A percentile compares a stretch with the other conserved stretches of the same genome.
Conservation (phyloP, 2,888 invertebrate species). For the Maniola hyperantus region DNA sequence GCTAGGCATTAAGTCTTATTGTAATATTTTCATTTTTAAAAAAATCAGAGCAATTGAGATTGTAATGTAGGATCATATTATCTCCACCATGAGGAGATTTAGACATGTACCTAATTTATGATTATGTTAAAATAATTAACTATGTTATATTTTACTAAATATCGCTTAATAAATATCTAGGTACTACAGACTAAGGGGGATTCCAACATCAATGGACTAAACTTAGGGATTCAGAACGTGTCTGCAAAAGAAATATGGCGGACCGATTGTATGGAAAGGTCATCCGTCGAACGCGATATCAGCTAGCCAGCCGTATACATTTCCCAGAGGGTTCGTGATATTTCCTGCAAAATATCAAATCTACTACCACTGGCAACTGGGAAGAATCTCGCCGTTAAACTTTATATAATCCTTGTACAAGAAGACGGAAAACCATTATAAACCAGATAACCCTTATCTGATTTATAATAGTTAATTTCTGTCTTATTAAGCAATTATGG, state of each 20-base stretch:
- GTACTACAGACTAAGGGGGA: constrained; percentile 15
- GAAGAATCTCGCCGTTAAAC: constrained; percentile 9
- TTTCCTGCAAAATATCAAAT: constrained; percentile 40
- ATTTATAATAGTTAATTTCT: background rate
- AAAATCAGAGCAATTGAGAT: no score
- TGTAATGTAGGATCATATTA: no score
- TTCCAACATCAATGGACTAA: no score
- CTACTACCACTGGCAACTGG: constrained; percentile 23
- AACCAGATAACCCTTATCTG: background rate
- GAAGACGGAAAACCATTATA: background rate
- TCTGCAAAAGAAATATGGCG: constrained; percentile 36
- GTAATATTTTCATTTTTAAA: no score
- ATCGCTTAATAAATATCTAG: background rate
- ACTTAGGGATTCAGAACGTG: constrained; percentile 32
- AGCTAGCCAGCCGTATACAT: constrained; percentile 35
- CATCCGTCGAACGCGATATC: constrained; percentile 38
- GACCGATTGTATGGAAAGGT: constrained; percentile 39
- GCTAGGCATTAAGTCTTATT: no score
- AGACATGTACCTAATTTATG: no score
- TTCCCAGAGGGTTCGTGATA: constrained; percentile 45
- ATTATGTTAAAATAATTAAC: no score
- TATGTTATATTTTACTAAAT: background rate
- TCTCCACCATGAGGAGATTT: no score
- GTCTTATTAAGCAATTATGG: background rate
- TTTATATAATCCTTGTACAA: constrained; percentile 16